phyloP scores from a whole-genome alignment of 2,888 invertebrate species.

The Boloria euphrosyne region DNA sequence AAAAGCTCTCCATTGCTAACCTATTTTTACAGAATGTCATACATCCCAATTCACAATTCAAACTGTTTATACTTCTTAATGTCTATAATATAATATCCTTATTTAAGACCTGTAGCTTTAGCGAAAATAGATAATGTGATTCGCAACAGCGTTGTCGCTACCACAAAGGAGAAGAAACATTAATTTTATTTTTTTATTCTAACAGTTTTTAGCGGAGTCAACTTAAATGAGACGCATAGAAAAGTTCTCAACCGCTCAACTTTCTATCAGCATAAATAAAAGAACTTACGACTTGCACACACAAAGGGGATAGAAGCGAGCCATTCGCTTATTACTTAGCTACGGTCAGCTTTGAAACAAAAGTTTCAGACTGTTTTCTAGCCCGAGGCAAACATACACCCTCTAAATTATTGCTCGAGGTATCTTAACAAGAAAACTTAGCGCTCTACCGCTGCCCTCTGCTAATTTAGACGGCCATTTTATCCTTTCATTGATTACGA shows the following conservation, averaged over 20 bases:
- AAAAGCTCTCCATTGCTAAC: no score
- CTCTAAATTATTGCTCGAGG: constrained; percentile 4
- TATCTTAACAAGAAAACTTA: constrained; percentile 13
- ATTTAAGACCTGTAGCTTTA: no score
- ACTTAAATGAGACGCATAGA: background rate
- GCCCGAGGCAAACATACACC: constrained; percentile 10
- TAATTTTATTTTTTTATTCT: no score
- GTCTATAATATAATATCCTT: no score
- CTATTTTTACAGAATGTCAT: no score
- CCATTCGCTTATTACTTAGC: constrained; percentile 17
- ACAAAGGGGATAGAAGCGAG: constrained; percentile 17
- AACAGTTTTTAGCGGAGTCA: background rate
- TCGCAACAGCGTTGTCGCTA: no score
- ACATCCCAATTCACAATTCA: no score
- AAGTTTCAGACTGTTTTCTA: constrained; percentile 4
- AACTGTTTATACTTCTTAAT: no score
- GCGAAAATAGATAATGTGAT: no score
- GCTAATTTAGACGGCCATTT: background rate
- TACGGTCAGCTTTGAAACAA: constrained; percentile 18
- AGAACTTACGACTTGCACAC: constrained; percentile 10
- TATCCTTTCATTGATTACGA: background rate
- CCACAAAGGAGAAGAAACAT: no score
- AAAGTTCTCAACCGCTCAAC: background rate
- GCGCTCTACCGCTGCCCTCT: constrained; percentile 1
- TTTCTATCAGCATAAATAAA: constrained; percentile 22